phyloP scores from a whole-genome alignment of 2,888 invertebrate species.

The Julus scandinavius region DNA sequence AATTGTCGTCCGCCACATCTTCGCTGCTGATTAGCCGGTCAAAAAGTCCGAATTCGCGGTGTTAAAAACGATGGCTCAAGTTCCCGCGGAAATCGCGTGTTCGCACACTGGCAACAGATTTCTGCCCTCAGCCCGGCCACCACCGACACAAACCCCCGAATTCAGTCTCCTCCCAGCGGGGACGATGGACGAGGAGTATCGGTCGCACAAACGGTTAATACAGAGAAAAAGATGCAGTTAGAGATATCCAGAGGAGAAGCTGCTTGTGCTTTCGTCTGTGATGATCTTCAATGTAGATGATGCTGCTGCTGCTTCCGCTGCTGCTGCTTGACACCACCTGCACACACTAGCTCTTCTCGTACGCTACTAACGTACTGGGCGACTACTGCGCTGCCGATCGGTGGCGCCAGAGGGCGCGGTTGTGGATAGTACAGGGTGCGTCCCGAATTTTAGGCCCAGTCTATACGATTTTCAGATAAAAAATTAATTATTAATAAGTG shows the following conservation, averaged over 20 bases:
- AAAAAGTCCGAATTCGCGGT: neutral
- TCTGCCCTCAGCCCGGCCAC: neutral
- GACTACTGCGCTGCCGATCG: neutral
- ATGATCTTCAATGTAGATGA: neutral
- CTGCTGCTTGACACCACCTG: neutral
- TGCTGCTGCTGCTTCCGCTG: neutral
- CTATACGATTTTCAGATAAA: too few relatives aligned
- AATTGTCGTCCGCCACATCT: conserved; percentile 3
- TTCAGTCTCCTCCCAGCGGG: neutral
- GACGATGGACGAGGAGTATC: neutral
- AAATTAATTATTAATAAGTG: too few relatives aligned
- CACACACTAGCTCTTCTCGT: conserved; percentile 16
- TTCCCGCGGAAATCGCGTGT: neutral
- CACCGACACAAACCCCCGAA: conserved; percentile 9
- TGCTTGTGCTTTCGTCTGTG: neutral
- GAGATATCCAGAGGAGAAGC: conserved; percentile 7
- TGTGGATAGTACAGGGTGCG: neutral
- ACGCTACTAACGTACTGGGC: neutral
- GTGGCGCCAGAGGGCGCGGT: neutral
- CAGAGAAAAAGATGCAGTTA: neutral
- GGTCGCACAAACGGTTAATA: neutral
- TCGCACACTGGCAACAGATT: neutral
- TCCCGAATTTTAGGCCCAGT: neutral
- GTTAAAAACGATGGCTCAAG: neutral
- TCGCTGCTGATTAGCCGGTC: neutral